phyloP scores from a whole-genome alignment of 2,113 vertebrate species.

The Heterotis niloticus region DNA sequence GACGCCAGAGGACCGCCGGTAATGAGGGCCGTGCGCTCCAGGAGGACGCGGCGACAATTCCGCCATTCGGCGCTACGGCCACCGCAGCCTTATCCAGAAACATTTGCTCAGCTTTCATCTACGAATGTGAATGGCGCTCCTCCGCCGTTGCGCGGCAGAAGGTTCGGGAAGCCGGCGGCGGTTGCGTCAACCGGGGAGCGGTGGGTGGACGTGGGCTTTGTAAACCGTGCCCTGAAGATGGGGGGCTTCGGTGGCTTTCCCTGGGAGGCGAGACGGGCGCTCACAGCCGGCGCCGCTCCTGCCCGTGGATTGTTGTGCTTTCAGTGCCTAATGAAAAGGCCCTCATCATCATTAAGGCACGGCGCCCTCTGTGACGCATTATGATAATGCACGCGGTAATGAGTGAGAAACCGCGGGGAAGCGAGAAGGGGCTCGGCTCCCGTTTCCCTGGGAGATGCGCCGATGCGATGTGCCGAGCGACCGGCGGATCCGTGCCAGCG shows the following conservation, averaged over 20 bases:
- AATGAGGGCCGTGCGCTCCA: no score
- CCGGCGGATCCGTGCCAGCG: background rate
- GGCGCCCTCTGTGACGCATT: conserved; percentile 28
- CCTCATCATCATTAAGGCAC: conserved; percentile 27
- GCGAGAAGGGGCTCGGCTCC: background rate
- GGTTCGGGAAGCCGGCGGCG: no score
- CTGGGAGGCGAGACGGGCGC: background rate
- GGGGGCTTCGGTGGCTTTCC: conserved; percentile 13
- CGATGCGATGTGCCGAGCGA: background rate
- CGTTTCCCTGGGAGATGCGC: background rate
- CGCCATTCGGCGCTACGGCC: background rate
- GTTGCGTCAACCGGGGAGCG: no score
- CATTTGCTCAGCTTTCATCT: background rate
- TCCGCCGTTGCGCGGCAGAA: background rate
- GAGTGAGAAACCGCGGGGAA: conserved; percentile 17
- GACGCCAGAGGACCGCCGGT: background rate
- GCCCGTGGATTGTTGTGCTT: conserved; percentile 25
- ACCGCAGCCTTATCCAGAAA: background rate
- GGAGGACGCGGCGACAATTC: background rate
- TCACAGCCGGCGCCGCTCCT: background rate
- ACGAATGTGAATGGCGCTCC: background rate
- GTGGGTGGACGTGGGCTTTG: no score
- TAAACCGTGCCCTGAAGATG: background rate
- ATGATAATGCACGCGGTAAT: conserved; percentile 29
- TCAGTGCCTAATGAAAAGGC: conserved; percentile 24